Conservation (phyloP, 2,888 invertebrate species). For the Lepidocyrtinus sp. region DNA sequence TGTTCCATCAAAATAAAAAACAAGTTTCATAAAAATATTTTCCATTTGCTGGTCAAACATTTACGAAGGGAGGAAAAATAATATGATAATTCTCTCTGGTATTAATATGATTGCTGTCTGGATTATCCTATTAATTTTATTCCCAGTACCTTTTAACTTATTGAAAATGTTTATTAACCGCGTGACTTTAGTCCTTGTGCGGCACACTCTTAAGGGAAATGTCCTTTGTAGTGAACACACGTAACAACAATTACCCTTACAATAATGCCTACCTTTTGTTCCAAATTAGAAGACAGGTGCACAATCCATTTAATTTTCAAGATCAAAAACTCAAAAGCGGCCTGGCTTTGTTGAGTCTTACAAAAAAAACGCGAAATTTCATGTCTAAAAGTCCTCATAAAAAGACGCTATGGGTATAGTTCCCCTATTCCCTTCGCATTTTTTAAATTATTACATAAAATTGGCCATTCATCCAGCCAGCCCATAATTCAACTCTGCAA, state of each 20-base stretch:
- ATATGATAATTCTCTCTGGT: too few relatives aligned
- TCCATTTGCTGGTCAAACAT: neutral
- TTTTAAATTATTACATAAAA: conserved; percentile 10
- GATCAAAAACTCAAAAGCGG: neutral
- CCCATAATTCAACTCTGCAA: neutral
- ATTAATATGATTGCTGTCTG: too few relatives aligned
- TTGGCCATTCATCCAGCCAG: conserved; percentile 20
- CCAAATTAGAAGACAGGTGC: conserved; percentile 1
- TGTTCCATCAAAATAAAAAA: conserved; percentile 2
- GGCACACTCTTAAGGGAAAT: neutral
- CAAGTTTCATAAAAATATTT: too few relatives aligned
- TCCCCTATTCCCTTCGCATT: too few relatives aligned
- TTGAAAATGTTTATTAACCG: neutral
- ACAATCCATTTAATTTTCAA: conserved; percentile 11
- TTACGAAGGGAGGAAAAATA: too few relatives aligned
- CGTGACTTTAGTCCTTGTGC: neutral
- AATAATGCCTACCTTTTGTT: neutral
- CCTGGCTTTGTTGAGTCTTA: neutral
- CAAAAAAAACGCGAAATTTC: conserved; percentile 38
- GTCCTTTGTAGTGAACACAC: conserved; percentile 6
- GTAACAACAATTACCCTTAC: neutral
- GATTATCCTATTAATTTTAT: too few relatives aligned
- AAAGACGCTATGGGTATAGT: too few relatives aligned
- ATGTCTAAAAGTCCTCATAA: conserved; percentile 20
- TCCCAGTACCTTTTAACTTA: neutral